Conservation (phyloP, 64 coral and sea anemone species). For the Dendrophyllia cribrosa region DNA sequence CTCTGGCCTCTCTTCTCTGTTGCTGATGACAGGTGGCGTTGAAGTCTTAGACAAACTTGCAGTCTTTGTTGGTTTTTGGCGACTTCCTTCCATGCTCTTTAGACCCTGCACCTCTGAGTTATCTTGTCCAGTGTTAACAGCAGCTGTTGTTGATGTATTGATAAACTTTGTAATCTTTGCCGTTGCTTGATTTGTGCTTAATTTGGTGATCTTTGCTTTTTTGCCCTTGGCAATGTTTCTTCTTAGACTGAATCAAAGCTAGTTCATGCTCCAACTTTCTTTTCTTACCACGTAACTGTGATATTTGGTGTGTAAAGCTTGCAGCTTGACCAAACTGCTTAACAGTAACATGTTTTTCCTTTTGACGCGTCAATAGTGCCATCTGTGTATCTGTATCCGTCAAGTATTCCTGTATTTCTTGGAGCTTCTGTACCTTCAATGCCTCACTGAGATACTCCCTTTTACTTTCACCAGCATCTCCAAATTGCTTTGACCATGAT, state of each 20-base stretch:
- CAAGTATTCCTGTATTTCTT: background rate
- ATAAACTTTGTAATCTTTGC: no score
- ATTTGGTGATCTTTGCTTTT: no score
- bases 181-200: no score
- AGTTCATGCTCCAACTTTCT: background rate
- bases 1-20: no score
- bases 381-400: background rate
- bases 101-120: no score
- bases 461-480: no score
- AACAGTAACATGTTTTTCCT: slow-evolving; percentile 1
- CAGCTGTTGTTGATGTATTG: no score
- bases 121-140: no score
- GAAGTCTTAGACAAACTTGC: no score
- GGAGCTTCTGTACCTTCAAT: background rate
- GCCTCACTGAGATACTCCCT: background rate
- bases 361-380: background rate
- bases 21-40: no score
- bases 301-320: slow-evolving; percentile 1
- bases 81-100: no score
- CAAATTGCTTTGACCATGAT: background rate
- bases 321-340: slow-evolving; percentile 27
- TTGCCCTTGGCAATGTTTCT: background rate
- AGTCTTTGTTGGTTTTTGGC: no score
- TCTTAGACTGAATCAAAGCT: background rate
- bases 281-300: background rate